Evolutionary conservation across 2,888 invertebrate genomes (phyloP).

Genomic region (Yponomeuta cagnagella): DNA sequence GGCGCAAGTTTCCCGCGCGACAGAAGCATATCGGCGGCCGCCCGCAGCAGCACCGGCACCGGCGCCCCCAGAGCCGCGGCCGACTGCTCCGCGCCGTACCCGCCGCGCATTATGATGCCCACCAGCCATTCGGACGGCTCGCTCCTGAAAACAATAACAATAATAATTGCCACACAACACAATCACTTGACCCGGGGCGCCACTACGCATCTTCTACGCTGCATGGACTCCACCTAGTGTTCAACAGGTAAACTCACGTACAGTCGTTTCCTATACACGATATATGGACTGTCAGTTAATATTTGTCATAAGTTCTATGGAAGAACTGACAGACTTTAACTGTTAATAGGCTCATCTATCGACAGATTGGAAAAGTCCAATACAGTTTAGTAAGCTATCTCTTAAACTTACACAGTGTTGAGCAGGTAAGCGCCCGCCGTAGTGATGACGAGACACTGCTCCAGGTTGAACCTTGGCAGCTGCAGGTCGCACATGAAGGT

Average conservation of each 20-base stretch:
- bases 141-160: slow-evolving; percentile 32
- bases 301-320: too few relatives aligned
- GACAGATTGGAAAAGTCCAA: too few relatives aligned
- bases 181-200: too few relatives aligned
- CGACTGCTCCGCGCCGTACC: slow-evolving; percentile 55
- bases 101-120: slow-evolving; percentile 55
- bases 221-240: too few relatives aligned
- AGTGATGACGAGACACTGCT: slow-evolving; percentile 74
- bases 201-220: too few relatives aligned
- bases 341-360: too few relatives aligned
- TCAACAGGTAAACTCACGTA: too few relatives aligned
- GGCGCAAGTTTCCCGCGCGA: slow-evolving; percentile 83
- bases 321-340: too few relatives aligned
- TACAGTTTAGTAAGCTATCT: too few relatives aligned
- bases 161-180: too few relatives aligned
- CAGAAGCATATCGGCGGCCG: slow-evolving; percentile 88
- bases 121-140: slow-evolving; percentile 68
- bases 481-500: slow-evolving; percentile 65
- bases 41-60: slow-evolving; percentile 81
- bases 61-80: slow-evolving; percentile 59
- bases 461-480: slow-evolving; percentile 57
- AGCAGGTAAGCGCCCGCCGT: slow-evolving; percentile 72
- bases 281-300: too few relatives aligned
- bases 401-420: slow-evolving; percentile 59
- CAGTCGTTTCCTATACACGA: too few relatives aligned